phyloP scores from a whole-genome alignment of 1,140 invertebrate genomes.

The Psix sp. region DNA sequence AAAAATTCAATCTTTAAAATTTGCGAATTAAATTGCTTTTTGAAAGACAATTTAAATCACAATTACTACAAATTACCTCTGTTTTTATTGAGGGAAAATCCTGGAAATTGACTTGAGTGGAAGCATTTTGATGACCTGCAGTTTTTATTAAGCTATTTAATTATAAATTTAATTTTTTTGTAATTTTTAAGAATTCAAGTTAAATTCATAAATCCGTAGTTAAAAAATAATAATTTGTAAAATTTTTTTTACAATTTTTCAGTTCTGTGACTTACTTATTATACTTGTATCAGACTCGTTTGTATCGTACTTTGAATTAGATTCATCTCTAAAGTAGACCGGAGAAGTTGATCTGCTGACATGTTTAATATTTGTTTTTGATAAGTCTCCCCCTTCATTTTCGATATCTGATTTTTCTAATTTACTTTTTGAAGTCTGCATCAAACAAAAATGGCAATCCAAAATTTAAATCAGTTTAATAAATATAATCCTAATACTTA shows the following conservation, averaged over 20 bases:
- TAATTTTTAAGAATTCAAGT: background rate
- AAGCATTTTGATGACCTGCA: background rate
- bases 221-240: background rate
- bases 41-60: background rate
- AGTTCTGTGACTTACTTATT: too few species aligned
- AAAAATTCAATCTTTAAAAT: too few species aligned
- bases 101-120: background rate
- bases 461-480: background rate
- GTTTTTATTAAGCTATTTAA: background rate
- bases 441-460: too few species aligned
- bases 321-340: background rate
- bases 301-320: background rate
- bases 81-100: background rate
- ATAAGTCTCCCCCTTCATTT: background rate
- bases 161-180: too few species aligned
- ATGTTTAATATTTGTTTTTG: background rate
- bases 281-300: background rate
- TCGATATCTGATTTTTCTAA: background rate
- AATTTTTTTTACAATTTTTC: too few species aligned
- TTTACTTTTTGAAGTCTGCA: background rate
- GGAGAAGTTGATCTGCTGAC: background rate
- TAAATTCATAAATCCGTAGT: too few species aligned
- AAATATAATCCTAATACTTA: too few species aligned
- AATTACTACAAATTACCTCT: background rate
- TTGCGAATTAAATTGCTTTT: background rate